Percentiles rank a stretch among this genome's conserved stretches.
Conservation (phyloP, 2,113 vertebrate genomes). For the Pseudorasbora parva region DNA sequence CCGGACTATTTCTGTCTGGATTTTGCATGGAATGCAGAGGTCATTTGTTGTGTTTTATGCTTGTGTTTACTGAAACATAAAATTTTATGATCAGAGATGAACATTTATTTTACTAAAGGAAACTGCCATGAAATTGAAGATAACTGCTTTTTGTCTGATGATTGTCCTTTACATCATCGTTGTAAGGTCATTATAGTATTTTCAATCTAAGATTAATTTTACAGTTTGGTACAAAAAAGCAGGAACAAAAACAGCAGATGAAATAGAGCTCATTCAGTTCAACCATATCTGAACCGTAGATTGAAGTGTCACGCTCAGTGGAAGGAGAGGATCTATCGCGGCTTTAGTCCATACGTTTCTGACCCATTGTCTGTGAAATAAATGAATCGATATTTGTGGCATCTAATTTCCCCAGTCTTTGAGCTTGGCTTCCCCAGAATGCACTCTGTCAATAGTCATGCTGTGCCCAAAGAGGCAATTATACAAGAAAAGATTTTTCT, state of each 20-base stretch:
- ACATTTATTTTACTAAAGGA: not conserved
- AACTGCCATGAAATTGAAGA: not conserved
- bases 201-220: constrained; percentile 13
- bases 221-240: constrained; percentile 3
- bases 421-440: constrained; percentile 8
- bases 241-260: not conserved
- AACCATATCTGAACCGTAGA: not conserved
- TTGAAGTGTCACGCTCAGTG: not conserved
- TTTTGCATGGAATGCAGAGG: not conserved
- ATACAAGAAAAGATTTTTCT: not conserved
- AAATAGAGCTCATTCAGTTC: not conserved
- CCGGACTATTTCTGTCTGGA: not conserved
- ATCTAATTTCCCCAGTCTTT: constrained; percentile 17
- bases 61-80: too few relatives aligned
- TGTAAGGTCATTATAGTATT: not conserved
- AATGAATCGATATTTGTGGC: constrained; percentile 18
- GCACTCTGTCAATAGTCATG: constrained; percentile 13
- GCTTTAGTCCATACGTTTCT: constrained; percentile 12
- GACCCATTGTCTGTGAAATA: constrained; percentile 1
- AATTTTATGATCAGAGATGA: too few relatives aligned
- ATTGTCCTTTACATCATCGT: not conserved
- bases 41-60: not conserved
- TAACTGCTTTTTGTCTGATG: not conserved
- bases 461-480: constrained; percentile 16
- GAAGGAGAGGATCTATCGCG: not conserved